Evolutionary conservation across 2,797 vertebrate species (phyloP), one percentile per base, ranked within the genome.

Genomic region (Sciurus vulgaris): DNA sequence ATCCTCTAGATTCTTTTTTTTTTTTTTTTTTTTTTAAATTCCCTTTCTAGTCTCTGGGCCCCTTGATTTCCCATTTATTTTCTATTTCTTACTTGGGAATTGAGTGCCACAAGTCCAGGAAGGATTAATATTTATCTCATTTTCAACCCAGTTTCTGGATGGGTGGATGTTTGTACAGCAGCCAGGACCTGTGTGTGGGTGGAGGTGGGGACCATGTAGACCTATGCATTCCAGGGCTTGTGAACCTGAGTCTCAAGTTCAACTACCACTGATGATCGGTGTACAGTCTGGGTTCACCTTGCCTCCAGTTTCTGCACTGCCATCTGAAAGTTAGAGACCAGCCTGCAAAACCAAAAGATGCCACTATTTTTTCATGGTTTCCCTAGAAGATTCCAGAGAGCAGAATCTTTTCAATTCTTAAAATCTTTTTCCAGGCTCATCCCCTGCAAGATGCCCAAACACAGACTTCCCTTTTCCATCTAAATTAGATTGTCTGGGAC

Each of bases 61-160:
- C 30, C 28, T 82, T 84, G n/a, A 72, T 59, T 88, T 86, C n/a
- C n/a, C 24, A 13, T 67, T 92, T 47, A 67, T 54, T 77, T 93
- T 88, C 49, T 49, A 44, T 33, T 41, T 92, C 22, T 61, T 65
- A 22, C 44, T 78, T 85, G 63, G 76, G 10, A 89, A n/a, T 0
- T 41, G 11, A 6, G 78, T 9, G 15, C 38, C 8, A 1, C 38
- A 38, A 17, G 72, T 33, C 20, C 28, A 84, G 28, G 67, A 49
- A 94, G 38, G 38, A 54, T 93, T 94, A 86, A 96, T 92, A 26
- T 87, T 91, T 94, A 78, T 35, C 82, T 76, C 56, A 74, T 47
- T 78, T 73, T 67, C 84, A 61, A 41, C n/a, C 47, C 54, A 47
- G 72, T 84, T 73, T 89, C 73, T 86, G 51, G 56, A 70, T 11